A percentile compares a stretch with the other conserved stretches of the same genome.
phyloP scores from a whole-genome alignment of 2,888 invertebrate species.

The Gisinianus flammeolus region DNA sequence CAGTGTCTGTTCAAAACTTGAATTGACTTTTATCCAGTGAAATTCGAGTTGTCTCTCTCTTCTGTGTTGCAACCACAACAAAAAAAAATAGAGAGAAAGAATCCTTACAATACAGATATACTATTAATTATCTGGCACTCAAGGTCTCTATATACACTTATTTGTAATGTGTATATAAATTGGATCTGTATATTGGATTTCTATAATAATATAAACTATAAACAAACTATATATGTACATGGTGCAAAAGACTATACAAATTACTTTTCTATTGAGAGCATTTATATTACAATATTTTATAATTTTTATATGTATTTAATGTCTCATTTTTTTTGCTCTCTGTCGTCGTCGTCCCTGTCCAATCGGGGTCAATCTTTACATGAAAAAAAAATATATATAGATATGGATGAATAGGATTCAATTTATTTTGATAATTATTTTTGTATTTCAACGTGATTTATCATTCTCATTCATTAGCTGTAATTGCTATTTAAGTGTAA shows the following conservation, averaged over 20 bases:
- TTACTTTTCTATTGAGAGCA: not conserved
- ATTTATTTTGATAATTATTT: slow-evolving; percentile 13
- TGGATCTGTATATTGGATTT: no score
- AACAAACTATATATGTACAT: not conserved
- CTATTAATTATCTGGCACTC: no score
- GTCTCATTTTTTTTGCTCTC: not conserved
- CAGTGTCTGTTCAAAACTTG: no score
- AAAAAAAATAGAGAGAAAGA: not conserved
- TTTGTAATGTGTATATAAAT: no score
- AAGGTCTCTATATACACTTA: no score
- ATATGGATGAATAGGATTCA: slow-evolving; percentile 5
- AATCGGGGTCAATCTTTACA: slow-evolving; percentile 23
- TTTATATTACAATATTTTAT: no score
- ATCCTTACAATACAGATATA: no score
- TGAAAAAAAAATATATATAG: not conserved
- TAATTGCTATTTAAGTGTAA: not conserved
- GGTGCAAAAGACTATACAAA: not conserved
- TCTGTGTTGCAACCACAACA: not conserved
- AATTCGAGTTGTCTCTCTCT: not conserved
- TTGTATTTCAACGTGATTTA: slow-evolving; percentile 1
- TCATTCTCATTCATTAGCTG: not conserved
- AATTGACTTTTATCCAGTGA: not conserved
- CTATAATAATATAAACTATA: no score
- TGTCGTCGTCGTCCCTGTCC: slow-evolving; percentile 7
- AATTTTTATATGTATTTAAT: no score